phyloP scores from a whole-genome alignment of 2,113 vertebrate genomes.

The Climacteris rufus region DNA sequence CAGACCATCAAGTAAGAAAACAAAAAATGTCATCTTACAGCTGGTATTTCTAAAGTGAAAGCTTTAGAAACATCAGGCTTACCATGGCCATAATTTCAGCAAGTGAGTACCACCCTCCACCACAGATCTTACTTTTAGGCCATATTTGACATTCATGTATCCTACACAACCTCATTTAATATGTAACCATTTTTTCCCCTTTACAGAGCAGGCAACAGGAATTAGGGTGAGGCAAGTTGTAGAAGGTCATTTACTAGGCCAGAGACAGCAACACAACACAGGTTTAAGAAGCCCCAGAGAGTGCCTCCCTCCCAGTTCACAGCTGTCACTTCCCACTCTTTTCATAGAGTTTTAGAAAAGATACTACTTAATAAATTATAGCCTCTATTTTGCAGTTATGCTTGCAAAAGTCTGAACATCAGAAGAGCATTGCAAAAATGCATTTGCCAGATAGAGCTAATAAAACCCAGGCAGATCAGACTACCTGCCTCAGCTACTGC shows the following conservation, averaged over 20 bases:
- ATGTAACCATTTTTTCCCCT: not conserved
- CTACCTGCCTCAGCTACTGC: not conserved
- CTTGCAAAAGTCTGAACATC: not conserved
- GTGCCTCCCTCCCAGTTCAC: not conserved
- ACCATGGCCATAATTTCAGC: not conserved
- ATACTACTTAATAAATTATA: not conserved
- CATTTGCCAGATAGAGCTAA: not conserved
- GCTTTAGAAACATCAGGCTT: not conserved
- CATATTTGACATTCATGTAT: not conserved
- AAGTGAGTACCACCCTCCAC: not conserved
- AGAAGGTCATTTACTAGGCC: not conserved
- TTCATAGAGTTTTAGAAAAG: not conserved
- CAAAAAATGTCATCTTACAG: not conserved
- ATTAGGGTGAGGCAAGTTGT: not conserved
- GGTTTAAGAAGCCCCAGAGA: not conserved
- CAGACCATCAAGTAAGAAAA: not conserved
- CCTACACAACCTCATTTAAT: not conserved
- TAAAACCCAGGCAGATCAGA: not conserved
- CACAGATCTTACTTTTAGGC: not conserved
- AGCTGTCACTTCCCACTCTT: not conserved
- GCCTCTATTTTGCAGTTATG: not conserved
- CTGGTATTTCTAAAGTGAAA: not conserved
- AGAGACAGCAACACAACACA: not conserved
- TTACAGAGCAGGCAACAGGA: not conserved
- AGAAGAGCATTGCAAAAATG: not conserved